Evolutionary conservation across 1,140 invertebrate species (phyloP).

Genomic region (Samia ricini): DNA sequence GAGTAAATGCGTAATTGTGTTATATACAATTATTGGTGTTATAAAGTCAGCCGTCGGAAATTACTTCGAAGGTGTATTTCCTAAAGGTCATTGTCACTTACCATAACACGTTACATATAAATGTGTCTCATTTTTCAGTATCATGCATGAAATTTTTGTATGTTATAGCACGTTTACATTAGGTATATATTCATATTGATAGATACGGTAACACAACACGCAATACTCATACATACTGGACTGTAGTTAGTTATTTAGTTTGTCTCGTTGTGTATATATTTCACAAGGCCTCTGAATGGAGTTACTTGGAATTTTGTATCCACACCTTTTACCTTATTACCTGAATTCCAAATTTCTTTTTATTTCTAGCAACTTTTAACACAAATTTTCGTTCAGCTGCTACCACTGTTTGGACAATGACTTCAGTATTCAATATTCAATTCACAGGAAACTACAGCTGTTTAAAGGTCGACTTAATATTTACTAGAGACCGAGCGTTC

Average conservation of each 20-base stretch:
- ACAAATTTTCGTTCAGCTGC: conserved; percentile 13
- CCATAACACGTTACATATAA: conserved; percentile 15
- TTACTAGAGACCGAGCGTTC: conserved; percentile 89
- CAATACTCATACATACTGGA: conserved; percentile 72
- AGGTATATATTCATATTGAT: conserved; percentile 28
- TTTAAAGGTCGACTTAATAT: conserved; percentile 89
- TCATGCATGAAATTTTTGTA: conserved; percentile 52
- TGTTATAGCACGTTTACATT: conserved; percentile 56
- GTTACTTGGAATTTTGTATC: conserved; percentile 70
- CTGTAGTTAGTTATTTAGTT: conserved; percentile 50
- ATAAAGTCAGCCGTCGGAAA: conserved; percentile 23
- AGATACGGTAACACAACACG: conserved; percentile 54
- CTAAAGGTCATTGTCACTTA: conserved; percentile 14
- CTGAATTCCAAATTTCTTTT: conserved; percentile 22
- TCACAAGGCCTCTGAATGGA: conserved; percentile 76
- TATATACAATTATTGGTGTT: conserved; percentile 30
- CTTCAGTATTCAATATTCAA: conserved; percentile 57
- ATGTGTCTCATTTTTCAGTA: conserved; percentile 29
- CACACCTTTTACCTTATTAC: conserved; percentile 26
- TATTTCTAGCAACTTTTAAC: conserved; percentile 23
- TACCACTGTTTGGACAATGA: conserved; percentile 37
- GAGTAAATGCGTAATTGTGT: conserved; percentile 75
- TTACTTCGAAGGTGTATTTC: conserved; percentile 21
- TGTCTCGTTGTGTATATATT: conserved; percentile 36
- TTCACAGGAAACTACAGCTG: conserved; percentile 93